Conservation (phyloP, 1,140 invertebrate species). For the Drosophila truncata region DNA sequence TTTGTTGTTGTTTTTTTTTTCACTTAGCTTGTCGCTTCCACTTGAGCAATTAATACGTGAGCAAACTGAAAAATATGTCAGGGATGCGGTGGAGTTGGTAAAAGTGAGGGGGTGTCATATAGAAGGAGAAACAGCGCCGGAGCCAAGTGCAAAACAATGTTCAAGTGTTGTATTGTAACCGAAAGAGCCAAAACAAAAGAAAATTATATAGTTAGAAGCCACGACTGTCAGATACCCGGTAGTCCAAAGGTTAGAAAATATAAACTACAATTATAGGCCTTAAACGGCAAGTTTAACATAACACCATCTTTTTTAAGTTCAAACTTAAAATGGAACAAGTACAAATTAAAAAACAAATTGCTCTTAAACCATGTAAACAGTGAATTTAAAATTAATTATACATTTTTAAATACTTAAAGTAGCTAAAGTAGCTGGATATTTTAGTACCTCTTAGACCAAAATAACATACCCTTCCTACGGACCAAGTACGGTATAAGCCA, state of each 20-base stretch:
- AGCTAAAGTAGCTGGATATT: too few species aligned
- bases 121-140: conserved; percentile 28
- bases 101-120: conserved; percentile 1
- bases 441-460: too few species aligned
- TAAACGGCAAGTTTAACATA: too few species aligned
- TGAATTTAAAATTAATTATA: neutral
- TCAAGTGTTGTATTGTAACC: conserved; percentile 65
- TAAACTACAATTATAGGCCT: too few species aligned
- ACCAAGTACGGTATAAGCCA: neutral
- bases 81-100: conserved; percentile 24
- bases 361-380: neutral
- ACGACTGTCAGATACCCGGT: conserved; percentile 6
- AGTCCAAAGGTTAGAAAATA: neutral
- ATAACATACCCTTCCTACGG: neutral
- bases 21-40: conserved; percentile 69
- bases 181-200: conserved; percentile 23
- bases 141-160: conserved; percentile 79
- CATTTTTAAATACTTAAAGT: too few species aligned
- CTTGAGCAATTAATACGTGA: conserved; percentile 82
- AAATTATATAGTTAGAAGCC: neutral
- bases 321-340: too few species aligned
- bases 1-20: conserved; percentile 29
- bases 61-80: conserved; percentile 77
- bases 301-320: too few species aligned
- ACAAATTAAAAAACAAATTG: neutral